Conservation (phyloP, 2,888 invertebrate species). For the Drosophila atroscutellata region DNA sequence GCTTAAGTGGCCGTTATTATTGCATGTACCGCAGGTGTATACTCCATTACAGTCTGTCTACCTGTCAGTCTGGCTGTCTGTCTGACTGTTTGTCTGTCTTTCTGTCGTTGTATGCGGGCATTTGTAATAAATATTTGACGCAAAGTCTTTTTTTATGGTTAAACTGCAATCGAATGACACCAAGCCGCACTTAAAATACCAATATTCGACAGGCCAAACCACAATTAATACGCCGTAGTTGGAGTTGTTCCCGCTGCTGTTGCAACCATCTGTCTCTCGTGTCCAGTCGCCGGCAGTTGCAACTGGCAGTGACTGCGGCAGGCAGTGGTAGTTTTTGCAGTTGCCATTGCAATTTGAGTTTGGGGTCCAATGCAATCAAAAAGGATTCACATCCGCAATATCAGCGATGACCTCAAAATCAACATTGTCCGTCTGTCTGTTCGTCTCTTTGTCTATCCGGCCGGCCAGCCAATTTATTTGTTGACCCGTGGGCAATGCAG, state of each 20-base stretch:
- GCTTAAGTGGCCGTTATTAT: slow-evolving; percentile 21
- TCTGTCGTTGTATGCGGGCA: slow-evolving; percentile 28
- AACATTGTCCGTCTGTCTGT: slow-evolving; percentile 56
- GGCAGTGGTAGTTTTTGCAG: slow-evolving; percentile 27
- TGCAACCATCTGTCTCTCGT: slow-evolving; percentile 12
- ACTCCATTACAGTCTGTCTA: not conserved
- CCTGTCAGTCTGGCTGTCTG: not conserved
- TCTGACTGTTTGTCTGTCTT: slow-evolving; percentile 3
- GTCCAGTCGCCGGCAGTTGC: slow-evolving; percentile 19
- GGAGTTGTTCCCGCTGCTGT: slow-evolving; percentile 6
- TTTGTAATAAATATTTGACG: slow-evolving; percentile 70
- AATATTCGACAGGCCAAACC: slow-evolving; percentile 78
- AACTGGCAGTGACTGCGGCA: slow-evolving; percentile 10
- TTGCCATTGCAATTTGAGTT: slow-evolving; percentile 52
- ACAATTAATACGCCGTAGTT: slow-evolving; percentile 73
- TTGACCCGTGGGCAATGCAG: slow-evolving; percentile 81
- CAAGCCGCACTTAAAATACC: slow-evolving; percentile 81
- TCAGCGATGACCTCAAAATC: slow-evolving; percentile 81
- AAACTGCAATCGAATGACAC: slow-evolving; percentile 63
- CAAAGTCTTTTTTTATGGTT: slow-evolving; percentile 56
- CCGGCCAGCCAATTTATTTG: slow-evolving; percentile 72
- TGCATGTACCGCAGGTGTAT: slow-evolving; percentile 43
- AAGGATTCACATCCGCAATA: slow-evolving; percentile 81
- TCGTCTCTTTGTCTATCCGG: slow-evolving; percentile 8
- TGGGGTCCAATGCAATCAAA: slow-evolving; percentile 74